phyloP scores from a whole-genome alignment of 2,797 vertebrate species.

The Gallinago nigripennis region DNA sequence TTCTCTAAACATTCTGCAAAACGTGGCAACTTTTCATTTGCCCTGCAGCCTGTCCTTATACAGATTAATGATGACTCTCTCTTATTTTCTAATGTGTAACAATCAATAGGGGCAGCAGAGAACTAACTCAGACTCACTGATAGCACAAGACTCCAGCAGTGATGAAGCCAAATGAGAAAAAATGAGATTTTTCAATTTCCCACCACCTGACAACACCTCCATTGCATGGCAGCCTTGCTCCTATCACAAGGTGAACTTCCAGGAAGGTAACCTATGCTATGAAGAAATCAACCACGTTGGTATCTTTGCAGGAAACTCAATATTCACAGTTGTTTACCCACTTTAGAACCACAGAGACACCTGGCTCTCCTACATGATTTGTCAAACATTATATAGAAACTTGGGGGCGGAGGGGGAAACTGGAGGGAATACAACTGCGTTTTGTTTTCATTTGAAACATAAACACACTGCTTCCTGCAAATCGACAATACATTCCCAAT shows the following conservation, averaged over 20 bases:
- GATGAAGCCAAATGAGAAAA: background rate
- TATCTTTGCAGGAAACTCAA: background rate
- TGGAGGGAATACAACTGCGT: background rate
- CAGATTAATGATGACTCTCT: background rate
- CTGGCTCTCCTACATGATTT: background rate
- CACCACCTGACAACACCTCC: background rate
- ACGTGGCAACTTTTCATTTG: background rate
- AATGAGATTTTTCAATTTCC: background rate
- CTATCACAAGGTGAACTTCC: background rate
- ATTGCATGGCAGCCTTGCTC: background rate
- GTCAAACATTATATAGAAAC: background rate
- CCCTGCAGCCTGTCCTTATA: background rate
- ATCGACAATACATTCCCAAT: background rate
- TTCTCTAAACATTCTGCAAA: background rate
- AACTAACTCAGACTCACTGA: background rate
- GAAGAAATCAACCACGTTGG: background rate
- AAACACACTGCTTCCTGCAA: background rate
- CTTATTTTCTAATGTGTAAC: background rate
- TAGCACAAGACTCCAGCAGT: background rate
- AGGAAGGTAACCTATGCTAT: background rate
- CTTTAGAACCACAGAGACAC: background rate
- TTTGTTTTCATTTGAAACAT: background rate
- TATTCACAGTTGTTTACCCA: background rate
- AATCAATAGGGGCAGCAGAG: background rate
- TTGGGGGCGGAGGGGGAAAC: background rate